Evolutionary conservation across 2,797 vertebrate species (phyloP).

Genomic region (Gymnocypris eckloni): DNA sequence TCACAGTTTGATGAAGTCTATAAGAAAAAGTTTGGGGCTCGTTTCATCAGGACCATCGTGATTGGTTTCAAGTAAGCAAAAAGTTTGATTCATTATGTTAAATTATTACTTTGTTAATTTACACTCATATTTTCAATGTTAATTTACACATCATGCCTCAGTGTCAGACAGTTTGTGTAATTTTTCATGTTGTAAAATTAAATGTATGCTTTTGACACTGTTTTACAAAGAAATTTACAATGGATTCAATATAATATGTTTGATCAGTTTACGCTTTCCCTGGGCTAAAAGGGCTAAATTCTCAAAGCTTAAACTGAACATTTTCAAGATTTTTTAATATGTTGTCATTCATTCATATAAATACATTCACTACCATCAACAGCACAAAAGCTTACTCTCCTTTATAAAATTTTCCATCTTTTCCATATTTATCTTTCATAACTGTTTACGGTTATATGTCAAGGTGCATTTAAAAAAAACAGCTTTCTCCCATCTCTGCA

Average conservation of each 20-base stretch:
- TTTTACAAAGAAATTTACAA: background rate
- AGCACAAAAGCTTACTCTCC: background rate
- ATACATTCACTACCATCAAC: background rate
- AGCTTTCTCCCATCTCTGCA: background rate
- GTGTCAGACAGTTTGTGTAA: background rate
- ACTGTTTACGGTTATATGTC: too few species aligned
- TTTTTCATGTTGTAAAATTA: background rate
- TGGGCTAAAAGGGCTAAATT: too few species aligned
- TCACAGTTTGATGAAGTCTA: constrained; percentile 55
- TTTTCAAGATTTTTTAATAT: too few species aligned
- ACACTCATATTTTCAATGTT: too few species aligned
- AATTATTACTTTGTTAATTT: background rate
- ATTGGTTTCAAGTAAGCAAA: constrained; percentile 38
- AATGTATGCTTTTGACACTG: background rate
- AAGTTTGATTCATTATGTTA: background rate
- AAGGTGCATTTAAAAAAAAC: too few species aligned
- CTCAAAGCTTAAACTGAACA: too few species aligned
- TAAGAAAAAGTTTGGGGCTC: background rate
- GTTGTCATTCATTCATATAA: background rate
- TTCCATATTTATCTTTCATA: too few species aligned
- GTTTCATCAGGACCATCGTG: constrained; percentile 47
- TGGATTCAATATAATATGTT: background rate
- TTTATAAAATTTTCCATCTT: too few species aligned
- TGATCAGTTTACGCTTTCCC: too few species aligned
- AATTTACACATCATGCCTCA: background rate